These are phyloP conservation scores for Saxicola maurus DNA, from an alignment of 2,797 vertebrate genomes.

Conservation along the genomic window DNA sequence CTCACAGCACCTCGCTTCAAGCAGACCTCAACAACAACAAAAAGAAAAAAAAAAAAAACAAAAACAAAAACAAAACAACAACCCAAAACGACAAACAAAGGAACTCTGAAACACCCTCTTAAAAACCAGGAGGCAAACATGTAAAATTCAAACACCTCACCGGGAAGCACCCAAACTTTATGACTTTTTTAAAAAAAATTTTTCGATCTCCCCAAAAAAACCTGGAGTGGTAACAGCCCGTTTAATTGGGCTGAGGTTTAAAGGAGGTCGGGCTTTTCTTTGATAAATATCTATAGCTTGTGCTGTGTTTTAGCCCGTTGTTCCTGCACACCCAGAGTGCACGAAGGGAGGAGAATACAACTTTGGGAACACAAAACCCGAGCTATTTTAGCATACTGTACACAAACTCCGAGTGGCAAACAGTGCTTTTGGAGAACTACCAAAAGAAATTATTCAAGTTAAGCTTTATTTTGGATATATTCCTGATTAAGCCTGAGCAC, in stretches of 20 bases:
- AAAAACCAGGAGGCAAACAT: not conserved
- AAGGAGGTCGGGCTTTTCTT: not conserved
- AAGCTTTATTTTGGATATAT: slow-evolving; percentile 78
- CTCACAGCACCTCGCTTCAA: not conserved
- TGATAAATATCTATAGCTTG: slow-evolving; percentile 57
- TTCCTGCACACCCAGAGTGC: slow-evolving; percentile 18
- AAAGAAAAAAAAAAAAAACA: too few relatives aligned
- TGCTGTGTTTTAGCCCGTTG: slow-evolving; percentile 41
- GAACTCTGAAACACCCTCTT: not conserved
- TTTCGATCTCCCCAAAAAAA: accelerated
- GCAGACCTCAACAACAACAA: not conserved
- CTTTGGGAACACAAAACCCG: slow-evolving; percentile 66
- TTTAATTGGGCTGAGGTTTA: not conserved
- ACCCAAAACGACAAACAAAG: slow-evolving; percentile 10
- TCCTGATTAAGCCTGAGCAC: slow-evolving; percentile 82
- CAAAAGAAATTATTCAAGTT: slow-evolving; percentile 79
- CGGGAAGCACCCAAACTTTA: not conserved
- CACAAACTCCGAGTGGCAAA: slow-evolving; percentile 75
- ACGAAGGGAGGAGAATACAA: slow-evolving; percentile 39
- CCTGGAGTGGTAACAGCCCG: not conserved
- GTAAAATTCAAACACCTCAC: not conserved
- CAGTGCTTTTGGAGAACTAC: slow-evolving; percentile 76
- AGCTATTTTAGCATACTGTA: slow-evolving; percentile 70
- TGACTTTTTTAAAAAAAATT: not conserved
- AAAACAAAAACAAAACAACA: too few relatives aligned